These are phyloP conservation scores for Zeuzera pyrina DNA, from an alignment of 2,888 invertebrate species.

Conservation along the genomic window DNA sequence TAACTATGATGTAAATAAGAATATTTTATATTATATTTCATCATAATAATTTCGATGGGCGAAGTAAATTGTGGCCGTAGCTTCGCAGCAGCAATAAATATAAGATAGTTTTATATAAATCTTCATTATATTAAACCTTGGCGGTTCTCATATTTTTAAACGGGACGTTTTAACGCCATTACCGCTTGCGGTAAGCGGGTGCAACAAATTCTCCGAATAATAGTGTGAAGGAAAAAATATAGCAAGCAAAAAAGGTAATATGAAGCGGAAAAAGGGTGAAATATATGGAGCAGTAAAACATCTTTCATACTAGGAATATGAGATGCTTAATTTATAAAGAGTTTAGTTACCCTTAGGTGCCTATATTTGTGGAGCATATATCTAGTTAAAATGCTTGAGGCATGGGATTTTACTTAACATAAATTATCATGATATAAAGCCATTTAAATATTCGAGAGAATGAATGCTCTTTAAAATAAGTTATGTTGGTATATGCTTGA, in stretches of 20 bases:
- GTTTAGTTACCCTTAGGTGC: conserved; percentile 9
- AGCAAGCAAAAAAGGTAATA: conserved; percentile 26
- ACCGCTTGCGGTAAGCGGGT: conserved; percentile 50
- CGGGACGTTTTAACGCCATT: conserved; percentile 50
- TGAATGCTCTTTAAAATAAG: conserved; percentile 14
- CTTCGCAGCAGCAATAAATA: conserved; percentile 23
- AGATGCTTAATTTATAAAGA: conserved; percentile 31
- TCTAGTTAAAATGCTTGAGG: too few relatives aligned
- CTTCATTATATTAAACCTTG: conserved; percentile 52
- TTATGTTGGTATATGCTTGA: conserved; percentile 19
- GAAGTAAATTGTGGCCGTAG: too few relatives aligned
- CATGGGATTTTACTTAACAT: too few relatives aligned
- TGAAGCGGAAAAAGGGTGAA: conserved; percentile 25
- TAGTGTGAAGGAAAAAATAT: conserved; percentile 35
- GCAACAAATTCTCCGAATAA: conserved; percentile 51
- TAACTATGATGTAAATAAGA: too few relatives aligned
- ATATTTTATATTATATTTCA: too few relatives aligned
- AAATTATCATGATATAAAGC: too few relatives aligned
- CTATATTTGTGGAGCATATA: too few relatives aligned
- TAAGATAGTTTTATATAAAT: conserved; percentile 52
- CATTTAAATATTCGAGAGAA: too few relatives aligned
- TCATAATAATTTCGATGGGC: too few relatives aligned
- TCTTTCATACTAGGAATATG: conserved; percentile 17
- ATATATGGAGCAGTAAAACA: conserved; percentile 31
- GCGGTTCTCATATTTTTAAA: conserved; percentile 52